Evolutionary conservation across 1,140 invertebrate species (phyloP).

Genomic region (Geopemphigus sp.): DNA sequence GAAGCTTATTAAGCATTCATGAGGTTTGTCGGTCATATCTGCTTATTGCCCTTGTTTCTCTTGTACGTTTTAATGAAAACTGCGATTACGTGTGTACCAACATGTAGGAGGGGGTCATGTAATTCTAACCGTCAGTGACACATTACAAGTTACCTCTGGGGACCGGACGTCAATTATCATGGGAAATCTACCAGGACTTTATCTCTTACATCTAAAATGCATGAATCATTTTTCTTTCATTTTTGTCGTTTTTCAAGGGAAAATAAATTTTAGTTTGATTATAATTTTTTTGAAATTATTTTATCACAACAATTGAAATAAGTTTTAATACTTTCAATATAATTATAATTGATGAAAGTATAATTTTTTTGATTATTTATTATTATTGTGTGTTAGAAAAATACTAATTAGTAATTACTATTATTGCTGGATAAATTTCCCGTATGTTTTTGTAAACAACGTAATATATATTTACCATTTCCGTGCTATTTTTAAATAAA

Average conservation of each 20-base stretch:
- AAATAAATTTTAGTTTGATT: constrained; percentile 15
- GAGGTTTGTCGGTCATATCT: constrained; percentile 41
- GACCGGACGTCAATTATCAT: constrained; percentile 35
- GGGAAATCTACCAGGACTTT: constrained; percentile 41
- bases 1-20: constrained; percentile 42
- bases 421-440: no score
- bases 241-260: neutral
- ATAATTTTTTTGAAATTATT: neutral
- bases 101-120: neutral
- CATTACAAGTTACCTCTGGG: constrained; percentile 16
- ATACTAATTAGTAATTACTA: no score
- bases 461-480: neutral
- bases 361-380: neutral
- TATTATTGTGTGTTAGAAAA: neutral
- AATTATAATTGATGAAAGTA: neutral
- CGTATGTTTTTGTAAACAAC: no score
- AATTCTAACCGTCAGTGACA: constrained; percentile 36
- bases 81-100: constrained; percentile 34
- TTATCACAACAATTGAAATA: neutral
- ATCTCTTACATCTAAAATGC: constrained; percentile 45
- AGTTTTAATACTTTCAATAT: neutral
- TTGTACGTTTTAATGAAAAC: constrained; percentile 45
- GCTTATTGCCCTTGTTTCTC: neutral
- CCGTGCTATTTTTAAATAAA: neutral
- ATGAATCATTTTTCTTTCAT: constrained; percentile 38